Base-by-base conservation (phyloP, 2,113 vertebrate genomes). In the Chaetodon trifascialis region DNA sequence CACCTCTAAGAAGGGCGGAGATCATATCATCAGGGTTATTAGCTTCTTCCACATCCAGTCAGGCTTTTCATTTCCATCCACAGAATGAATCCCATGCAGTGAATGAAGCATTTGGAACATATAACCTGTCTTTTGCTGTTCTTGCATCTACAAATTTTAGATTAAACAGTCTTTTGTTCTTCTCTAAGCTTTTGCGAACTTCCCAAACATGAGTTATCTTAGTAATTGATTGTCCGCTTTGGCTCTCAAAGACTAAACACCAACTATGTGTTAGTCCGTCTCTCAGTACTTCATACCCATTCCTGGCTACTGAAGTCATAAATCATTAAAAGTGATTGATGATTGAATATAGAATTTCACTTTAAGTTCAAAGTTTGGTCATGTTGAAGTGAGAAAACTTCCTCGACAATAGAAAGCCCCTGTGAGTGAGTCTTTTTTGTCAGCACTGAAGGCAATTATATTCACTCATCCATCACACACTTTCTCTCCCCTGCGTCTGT, bases 391-490 rank as follows among this genome's bases (percentile, higher is more conserved):
- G 14, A 77, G 73, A 69, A 54, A 82, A 75, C 51, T 75, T 85
- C 42, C 23, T 3, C 15, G 7, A 42, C 9, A 71, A 64, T 44
- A 77, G 30, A 56, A 58, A 81, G 49, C 34, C 0, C 21, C 25
- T 73, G 64, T 51, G 49, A 64, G 34, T 2, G 40, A 82, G 25
- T 68, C 46, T 60, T 87, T n/a, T 62, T 82, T 79, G 77, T 88
- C 23, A 1, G 46, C 79, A 75, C 76, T 69, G 67, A 79, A 87
- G 71, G 73, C 79, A 49, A 76, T 83, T 40, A 81, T 59, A 73
- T 79, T 52, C 66, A 80, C 64, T 80, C 80, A 84, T 86, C 82
- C 87, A 67, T 85, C 84, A 55, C 85, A 80, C 72, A 71, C 75
- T 81, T 67, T 15, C 76, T 63, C 78, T 71, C 59, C 77, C 75